Evolutionary conservation across 1,140 invertebrate species (phyloP), one percentile per base, ranked within the genome.

Genomic region (Diabrotica virgifera): DNA sequence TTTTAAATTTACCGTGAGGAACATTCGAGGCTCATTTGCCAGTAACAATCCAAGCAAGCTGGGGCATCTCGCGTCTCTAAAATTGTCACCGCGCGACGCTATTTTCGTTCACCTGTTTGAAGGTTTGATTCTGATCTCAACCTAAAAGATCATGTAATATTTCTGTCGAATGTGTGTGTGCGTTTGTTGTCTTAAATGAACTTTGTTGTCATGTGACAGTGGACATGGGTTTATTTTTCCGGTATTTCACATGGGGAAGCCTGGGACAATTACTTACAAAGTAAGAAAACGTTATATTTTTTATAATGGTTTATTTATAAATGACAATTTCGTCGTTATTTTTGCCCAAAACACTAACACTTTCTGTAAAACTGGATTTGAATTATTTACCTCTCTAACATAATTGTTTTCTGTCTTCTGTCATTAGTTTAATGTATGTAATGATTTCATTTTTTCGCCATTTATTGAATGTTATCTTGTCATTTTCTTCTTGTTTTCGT

Each of bases 31-130:
- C 40, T 46, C 40, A 46, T n/a, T 46, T n/a, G n/a, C 36, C 55
- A 36, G n/a, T 11, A 55, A 55, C 55, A 36, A 12, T 57, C 36
- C 12, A 57, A 12, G 24, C 12, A 57, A 12, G 24, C 9, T 57
- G 36, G 5, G 36, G 36, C 55, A 37, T 57, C 36, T 36, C 55
- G 8, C 10, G 12, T 5, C 36, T 57, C 36, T 40, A 12, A 57
- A 36, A 40, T 12, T 51, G 50, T 60, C 50, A 36, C 24, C 50
- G 24, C 24, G 24, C 24, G 24, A 38, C 35, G 37, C 40, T 60
- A 60, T 60, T 60, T 60, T 57, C 8, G 35, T 60, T 51, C 50
- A 52, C 11, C 59, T 60, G 59, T 38, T 37, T 60, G 59, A 60
- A 60, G 59, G 59, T 35, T 24, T 60, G 50, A 24, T n/a, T 35